These are phyloP conservation scores for Myripristis jacobus DNA, from an alignment of 2,797 vertebrate species.

Conservation along the genomic window DNA sequence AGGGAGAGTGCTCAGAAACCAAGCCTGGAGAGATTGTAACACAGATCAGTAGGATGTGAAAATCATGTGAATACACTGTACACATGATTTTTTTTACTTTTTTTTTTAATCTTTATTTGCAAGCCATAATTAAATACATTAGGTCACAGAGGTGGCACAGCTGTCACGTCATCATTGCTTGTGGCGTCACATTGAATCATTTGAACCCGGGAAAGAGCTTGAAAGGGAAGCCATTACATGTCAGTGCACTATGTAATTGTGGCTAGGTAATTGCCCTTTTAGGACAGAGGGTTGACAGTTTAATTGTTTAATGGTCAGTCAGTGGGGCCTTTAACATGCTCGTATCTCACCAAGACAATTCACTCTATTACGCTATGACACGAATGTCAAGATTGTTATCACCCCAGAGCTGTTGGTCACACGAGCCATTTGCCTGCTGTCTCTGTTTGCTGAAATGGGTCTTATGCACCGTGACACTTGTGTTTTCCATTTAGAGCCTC, in stretches of 20 bases:
- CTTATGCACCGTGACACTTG: slow-evolving; percentile 54
- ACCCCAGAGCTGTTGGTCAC: slow-evolving; percentile 32
- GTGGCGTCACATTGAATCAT: slow-evolving; percentile 21
- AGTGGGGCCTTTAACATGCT: slow-evolving; percentile 57
- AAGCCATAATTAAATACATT: slow-evolving; percentile 19
- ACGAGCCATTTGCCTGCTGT: slow-evolving; percentile 26
- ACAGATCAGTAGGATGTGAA: slow-evolving; percentile 3
- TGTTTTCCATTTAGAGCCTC: slow-evolving; percentile 70
- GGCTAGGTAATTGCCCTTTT: slow-evolving; percentile 66
- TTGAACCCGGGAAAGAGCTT: slow-evolving; percentile 6
- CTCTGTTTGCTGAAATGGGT: slow-evolving; percentile 30
- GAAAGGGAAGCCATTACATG: slow-evolving; percentile 49
- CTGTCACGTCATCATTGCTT: slow-evolving; percentile 11
- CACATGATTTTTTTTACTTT: slow-evolving; percentile 8
- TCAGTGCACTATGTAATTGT: slow-evolving; percentile 49
- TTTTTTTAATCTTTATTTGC: too few relatives aligned
- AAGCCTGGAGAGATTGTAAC: slow-evolving; percentile 13
- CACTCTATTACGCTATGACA: slow-evolving; percentile 45
- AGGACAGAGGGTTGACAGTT: slow-evolving; percentile 55
- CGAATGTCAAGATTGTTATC: slow-evolving; percentile 62
- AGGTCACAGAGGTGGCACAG: slow-evolving; percentile 28
- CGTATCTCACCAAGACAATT: slow-evolving; percentile 49
- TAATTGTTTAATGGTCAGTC: slow-evolving; percentile 74
- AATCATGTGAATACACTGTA: slow-evolving; percentile 18
- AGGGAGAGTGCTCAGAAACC: not conserved